phyloP scores from a whole-genome alignment of 2,113 vertebrate genomes.

The Scortum barcoo region DNA sequence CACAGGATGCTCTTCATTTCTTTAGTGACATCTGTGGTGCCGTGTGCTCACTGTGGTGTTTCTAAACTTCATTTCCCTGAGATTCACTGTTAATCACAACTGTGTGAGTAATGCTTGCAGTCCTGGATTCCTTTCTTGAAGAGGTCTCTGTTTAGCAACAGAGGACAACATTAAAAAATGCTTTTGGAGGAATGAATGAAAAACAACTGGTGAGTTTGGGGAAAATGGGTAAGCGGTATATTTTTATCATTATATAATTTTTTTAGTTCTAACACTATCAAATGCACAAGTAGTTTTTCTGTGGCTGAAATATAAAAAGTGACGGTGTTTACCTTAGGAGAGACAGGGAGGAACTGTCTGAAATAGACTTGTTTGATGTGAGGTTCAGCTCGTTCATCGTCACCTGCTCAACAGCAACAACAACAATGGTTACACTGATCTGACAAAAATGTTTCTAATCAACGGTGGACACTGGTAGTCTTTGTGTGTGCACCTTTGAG shows the following conservation, averaged over 20 bases:
- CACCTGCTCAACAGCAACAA: constrained; percentile 77
- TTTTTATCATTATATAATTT: too few relatives aligned
- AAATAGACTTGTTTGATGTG: constrained; percentile 89
- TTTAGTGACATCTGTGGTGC: too few relatives aligned
- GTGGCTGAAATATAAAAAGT: not conserved
- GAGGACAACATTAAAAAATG: not conserved
- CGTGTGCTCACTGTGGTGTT: too few relatives aligned
- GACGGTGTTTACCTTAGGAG: constrained; percentile 85
- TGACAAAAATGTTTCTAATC: not conserved
- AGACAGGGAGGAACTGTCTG: constrained; percentile 91
- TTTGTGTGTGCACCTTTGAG: constrained; percentile 80
- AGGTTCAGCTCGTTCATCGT: constrained; percentile 77
- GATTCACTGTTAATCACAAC: not conserved
- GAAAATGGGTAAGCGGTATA: too few relatives aligned
- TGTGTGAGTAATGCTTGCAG: not conserved
- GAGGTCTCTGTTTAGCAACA: not conserved
- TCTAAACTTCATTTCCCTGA: too few relatives aligned
- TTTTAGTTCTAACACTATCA: too few relatives aligned
- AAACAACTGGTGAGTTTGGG: not conserved
- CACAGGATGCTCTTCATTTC: too few relatives aligned
- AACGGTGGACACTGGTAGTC: too few relatives aligned
- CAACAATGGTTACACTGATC: not conserved
- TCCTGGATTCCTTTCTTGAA: not conserved
- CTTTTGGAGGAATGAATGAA: not conserved
- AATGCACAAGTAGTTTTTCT: constrained; percentile 3